phyloP scores from a whole-genome alignment of 2,888 invertebrate genomes.

The Heliconius cydno region DNA sequence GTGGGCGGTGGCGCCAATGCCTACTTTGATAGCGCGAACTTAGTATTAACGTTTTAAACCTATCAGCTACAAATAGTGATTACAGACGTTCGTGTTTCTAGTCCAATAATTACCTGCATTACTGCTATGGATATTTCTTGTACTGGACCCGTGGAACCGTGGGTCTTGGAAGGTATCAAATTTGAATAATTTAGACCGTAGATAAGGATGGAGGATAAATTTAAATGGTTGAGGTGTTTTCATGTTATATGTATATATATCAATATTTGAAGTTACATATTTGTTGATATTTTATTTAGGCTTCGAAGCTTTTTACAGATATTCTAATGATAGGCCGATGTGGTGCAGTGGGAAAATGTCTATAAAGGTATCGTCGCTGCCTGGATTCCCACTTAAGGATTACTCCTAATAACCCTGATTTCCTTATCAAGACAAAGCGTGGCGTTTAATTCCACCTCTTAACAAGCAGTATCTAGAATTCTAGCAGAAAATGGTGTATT shows the following conservation, averaged over 20 bases:
- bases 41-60: slow-evolving; percentile 54
- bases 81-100: slow-evolving; percentile 63
- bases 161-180: slow-evolving; percentile 43
- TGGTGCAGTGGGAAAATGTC: no score
- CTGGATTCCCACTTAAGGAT: not conserved
- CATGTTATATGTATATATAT: not conserved
- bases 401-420: not conserved
- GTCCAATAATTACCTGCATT: slow-evolving; percentile 64
- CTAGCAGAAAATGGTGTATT: no score
- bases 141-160: slow-evolving; percentile 28
- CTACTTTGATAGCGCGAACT: slow-evolving; percentile 54
- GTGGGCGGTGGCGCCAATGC: slow-evolving; percentile 62
- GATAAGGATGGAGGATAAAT: slow-evolving; percentile 13
- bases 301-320: no score
- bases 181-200: slow-evolving; percentile 40
- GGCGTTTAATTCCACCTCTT: not conserved
- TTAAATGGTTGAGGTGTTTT: slow-evolving; percentile 13
- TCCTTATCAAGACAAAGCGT: not conserved
- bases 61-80: slow-evolving; percentile 68
- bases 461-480: not conserved
- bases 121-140: slow-evolving; percentile 47
- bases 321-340: no score
- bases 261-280: not conserved
- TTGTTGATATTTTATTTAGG: no score
- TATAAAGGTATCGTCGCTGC: not conserved